phyloP scores from a whole-genome alignment of 2,888 invertebrate genomes.

The Synanthedon formicaeformis region DNA sequence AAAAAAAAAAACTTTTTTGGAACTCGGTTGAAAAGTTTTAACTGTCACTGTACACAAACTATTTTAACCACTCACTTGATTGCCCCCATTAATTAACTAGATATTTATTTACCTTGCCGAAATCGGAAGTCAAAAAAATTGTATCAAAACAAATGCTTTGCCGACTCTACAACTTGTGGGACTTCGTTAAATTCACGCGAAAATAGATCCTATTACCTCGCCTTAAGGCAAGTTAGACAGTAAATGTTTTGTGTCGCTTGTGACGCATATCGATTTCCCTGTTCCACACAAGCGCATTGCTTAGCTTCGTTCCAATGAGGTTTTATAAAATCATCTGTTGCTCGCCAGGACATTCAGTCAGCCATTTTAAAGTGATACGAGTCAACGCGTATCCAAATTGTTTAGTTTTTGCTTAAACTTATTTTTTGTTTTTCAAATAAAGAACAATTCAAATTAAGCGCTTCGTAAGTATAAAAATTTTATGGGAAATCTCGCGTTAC shows the following conservation, averaged over 20 bases:
- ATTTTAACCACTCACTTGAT: no score
- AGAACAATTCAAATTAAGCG: slow-evolving; percentile 8
- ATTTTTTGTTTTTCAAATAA: slow-evolving; percentile 24
- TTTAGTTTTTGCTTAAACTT: slow-evolving; percentile 4
- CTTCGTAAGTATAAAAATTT: slow-evolving; percentile 11
- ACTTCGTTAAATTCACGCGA: no score
- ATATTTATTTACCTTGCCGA: no score
- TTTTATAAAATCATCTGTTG: slow-evolving; percentile 54
- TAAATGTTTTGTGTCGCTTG: background rate
- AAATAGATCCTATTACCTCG: background rate
- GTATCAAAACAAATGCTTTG: no score
- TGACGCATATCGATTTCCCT: slow-evolving; percentile 42
- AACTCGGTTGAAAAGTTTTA: no score
- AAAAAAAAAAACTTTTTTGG: no score
- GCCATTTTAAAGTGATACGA: slow-evolving; percentile 35
- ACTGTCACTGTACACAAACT: no score
- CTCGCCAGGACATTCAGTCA: slow-evolving; percentile 40
- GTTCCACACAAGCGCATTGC: slow-evolving; percentile 44
- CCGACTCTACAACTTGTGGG: no score
- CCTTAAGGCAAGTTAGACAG: no score
- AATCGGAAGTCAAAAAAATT: no score
- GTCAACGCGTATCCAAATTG: slow-evolving; percentile 28
- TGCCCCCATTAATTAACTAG: no score
- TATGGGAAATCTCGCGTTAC: slow-evolving; percentile 1
- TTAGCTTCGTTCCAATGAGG: slow-evolving; percentile 6